phyloP scores from a whole-genome alignment of 2,888 invertebrate genomes.

The Tetramorium bicarinatum region DNA sequence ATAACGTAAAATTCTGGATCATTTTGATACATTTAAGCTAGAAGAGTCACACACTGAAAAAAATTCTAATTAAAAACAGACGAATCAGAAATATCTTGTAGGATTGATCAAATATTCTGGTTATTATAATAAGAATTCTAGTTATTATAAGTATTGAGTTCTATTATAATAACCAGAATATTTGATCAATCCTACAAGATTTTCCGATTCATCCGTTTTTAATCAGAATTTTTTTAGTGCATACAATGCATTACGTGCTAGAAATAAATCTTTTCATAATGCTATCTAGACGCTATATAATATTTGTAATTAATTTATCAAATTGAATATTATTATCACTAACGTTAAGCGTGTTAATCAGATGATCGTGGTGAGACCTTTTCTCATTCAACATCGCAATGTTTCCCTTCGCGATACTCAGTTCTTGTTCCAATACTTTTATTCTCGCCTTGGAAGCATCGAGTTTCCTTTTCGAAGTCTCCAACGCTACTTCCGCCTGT shows the following conservation, averaged over 20 bases:
- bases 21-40: neutral
- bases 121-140: too few species aligned
- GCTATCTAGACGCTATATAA: neutral
- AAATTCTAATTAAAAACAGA: too few species aligned
- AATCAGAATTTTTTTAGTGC: too few species aligned
- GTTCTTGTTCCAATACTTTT: conserved; percentile 90
- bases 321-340: conserved; percentile 47
- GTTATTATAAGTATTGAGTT: too few species aligned
- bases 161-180: too few species aligned
- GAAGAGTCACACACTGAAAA: neutral
- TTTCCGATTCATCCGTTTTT: too few species aligned
- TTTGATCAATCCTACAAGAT: too few species aligned
- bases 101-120: too few species aligned
- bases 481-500: conserved; percentile 87
- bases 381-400: conserved; percentile 89
- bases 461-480: conserved; percentile 89
- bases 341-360: conserved; percentile 89
- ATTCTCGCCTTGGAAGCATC: conserved; percentile 91
- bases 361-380: conserved; percentile 89
- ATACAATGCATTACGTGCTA: neutral
- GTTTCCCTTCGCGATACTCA: conserved; percentile 88
- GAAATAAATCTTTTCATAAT: neutral
- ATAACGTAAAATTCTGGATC: neutral
- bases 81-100: too few species aligned
- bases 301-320: conserved; percentile 6